Conservation (phyloP, 1,140 invertebrate species). For the Bombyx mori region ASM3026992v2 NC_085107.1:165501-166000, state of each 20-base stretch:
- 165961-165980: no score
- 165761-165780: background rate
- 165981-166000: no score
- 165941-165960: conserved; percentile 63
- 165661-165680: conserved; percentile 95
- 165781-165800: conserved; percentile 84
- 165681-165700: conserved; percentile 91
- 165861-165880: conserved; percentile 94
- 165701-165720: conserved; percentile 64
- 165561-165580: conserved; percentile 97
- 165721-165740: background rate
- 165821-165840: conserved; percentile 96
- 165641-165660: conserved; percentile 93
- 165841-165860: conserved; percentile 90
- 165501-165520: no score
- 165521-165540: conserved; percentile 5
- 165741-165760: background rate
- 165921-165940: conserved; percentile 93
- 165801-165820: conserved; percentile 97
- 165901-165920: conserved; percentile 93
- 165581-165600: conserved; percentile 97
- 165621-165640: conserved; percentile 96
- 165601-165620: conserved; percentile 87
- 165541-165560: conserved; percentile 91
- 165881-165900: conserved; percentile 94